Evolutionary conservation across 1,140 invertebrate genomes (phyloP).

Genomic region (Brachionus calyciflorus): DNA sequence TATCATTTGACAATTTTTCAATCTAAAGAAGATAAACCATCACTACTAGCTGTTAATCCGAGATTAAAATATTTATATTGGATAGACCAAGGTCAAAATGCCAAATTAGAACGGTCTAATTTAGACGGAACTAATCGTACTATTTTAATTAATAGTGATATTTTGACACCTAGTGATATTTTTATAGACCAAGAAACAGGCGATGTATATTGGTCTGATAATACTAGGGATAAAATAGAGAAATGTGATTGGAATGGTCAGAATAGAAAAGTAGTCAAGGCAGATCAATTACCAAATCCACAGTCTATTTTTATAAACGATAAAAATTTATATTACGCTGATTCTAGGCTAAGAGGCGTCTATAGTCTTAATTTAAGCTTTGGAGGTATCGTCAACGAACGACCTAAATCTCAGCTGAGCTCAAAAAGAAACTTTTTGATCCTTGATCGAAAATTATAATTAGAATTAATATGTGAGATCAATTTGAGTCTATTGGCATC

Average conservation of each 20-base stretch:
- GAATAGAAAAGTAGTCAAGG: conserved; percentile 47
- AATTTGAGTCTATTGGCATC: too few species aligned
- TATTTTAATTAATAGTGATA: conserved; percentile 81
- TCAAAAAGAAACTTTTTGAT: too few species aligned
- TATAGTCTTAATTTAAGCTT: conserved; percentile 45
- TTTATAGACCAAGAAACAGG: conserved; percentile 89
- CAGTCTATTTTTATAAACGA: background rate
- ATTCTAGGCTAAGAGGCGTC: conserved; percentile 68
- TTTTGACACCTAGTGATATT: conserved; percentile 84
- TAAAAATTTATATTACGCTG: conserved; percentile 68
- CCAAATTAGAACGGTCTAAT: conserved; percentile 82
- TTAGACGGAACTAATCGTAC: conserved; percentile 84
- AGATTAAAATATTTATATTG: conserved; percentile 75
- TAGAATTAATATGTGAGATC: too few species aligned
- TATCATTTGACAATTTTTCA: conserved; percentile 10
- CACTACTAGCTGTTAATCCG: conserved; percentile 92
- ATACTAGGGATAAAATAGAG: conserved; percentile 84
- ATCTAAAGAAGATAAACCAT: conserved; percentile 70
- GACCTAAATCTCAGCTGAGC: too few species aligned
- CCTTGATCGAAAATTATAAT: too few species aligned
- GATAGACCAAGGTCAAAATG: conserved; percentile 96
- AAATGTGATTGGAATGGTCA: conserved; percentile 62
- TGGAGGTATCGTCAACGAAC: too few species aligned
- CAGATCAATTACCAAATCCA: background rate
- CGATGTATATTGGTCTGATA: conserved; percentile 96